Evolutionary conservation across 1,140 invertebrate genomes (phyloP), one percentile per base, ranked within the genome.

Genomic region (Anastrepha ludens): DNA sequence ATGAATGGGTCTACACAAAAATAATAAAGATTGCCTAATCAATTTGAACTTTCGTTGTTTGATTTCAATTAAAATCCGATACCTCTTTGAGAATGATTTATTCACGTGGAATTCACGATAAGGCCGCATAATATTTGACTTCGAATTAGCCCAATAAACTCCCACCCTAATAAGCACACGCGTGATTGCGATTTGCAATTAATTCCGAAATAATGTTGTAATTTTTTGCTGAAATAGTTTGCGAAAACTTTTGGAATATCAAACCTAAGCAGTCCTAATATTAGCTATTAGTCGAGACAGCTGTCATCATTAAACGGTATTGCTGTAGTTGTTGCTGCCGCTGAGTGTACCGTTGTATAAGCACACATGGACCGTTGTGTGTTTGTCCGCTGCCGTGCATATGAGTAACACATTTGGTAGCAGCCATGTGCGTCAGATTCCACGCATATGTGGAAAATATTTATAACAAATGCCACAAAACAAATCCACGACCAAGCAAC

Each of bases 371-470:
- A 55, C 50, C 6, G 60, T 62, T 62, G 60, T 62, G 17, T 62
- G 29, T 29, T 29, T 29, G 29, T 29, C 6, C 50, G 50, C 50
- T 62, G 9, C 60, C 13, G 60, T n/a, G 29, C 64, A 67, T 67
- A 39, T 39, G 29, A 9, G 29, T 67, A 67, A 81, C 50, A n/a
- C n/a, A n/a, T 55, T 81, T 13, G 47, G 7, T 81, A 9, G 17
- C 44, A 55, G 47, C 74, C 74, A 81, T 81, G 74, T 81, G 74
- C 47, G 11, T 44, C 44, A 81, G 74, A 81, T 81, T 81, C 74
- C 50, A 81, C 74, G 74, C 74, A 81, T 81, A 81, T 81, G 74
- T 81, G 74, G 74, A 81, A 81, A 81, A 81, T 81, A 29, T 81
- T 81, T 58, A 55, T 41, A 15, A 81, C 74, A 81, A 81, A 81